These are phyloP conservation scores for Lordiphosa clarofinis DNA, from an alignment of 1,140 invertebrate species.

Conservation along the genomic window DNA sequence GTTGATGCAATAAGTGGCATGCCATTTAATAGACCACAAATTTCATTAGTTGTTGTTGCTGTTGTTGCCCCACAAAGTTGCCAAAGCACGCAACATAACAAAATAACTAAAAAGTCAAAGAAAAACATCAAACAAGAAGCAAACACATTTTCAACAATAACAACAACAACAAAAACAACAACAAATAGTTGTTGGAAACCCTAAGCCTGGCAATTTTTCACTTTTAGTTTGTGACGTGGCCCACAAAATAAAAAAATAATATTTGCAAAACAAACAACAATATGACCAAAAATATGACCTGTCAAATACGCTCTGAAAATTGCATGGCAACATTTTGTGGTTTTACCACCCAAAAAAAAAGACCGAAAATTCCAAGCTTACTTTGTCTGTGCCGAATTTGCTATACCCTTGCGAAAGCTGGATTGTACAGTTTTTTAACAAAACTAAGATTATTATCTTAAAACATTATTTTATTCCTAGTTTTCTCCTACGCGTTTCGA, in stretches of 20 bases:
- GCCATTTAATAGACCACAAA: constrained; percentile 57
- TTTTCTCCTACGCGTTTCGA: too few relatives aligned
- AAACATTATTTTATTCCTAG: too few relatives aligned
- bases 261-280: constrained; percentile 25
- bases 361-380: too few relatives aligned
- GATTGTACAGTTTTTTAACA: too few relatives aligned
- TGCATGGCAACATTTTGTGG: constrained; percentile 1
- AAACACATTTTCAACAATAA: constrained; percentile 6
- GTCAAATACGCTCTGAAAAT: constrained; percentile 20
- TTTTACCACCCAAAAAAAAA: constrained; percentile 5
- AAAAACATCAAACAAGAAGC: not conserved
- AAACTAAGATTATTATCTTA: too few relatives aligned
- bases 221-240: constrained; percentile 21
- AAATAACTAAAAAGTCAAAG: constrained; percentile 18
- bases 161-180: not conserved
- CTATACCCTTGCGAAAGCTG: too few relatives aligned
- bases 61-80: constrained; percentile 19
- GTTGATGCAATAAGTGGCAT: constrained; percentile 56
- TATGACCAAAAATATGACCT: constrained; percentile 7
- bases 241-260: constrained; percentile 19
- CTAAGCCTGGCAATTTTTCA: constrained; percentile 35
- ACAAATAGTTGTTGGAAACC: constrained; percentile 30
- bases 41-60: constrained; percentile 42
- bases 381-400: too few relatives aligned
- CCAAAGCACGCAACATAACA: constrained; percentile 8